These are phyloP conservation scores for Anguilla rostrata DNA, from an alignment of 2,113 vertebrate species.

Conservation along the genomic window DNA sequence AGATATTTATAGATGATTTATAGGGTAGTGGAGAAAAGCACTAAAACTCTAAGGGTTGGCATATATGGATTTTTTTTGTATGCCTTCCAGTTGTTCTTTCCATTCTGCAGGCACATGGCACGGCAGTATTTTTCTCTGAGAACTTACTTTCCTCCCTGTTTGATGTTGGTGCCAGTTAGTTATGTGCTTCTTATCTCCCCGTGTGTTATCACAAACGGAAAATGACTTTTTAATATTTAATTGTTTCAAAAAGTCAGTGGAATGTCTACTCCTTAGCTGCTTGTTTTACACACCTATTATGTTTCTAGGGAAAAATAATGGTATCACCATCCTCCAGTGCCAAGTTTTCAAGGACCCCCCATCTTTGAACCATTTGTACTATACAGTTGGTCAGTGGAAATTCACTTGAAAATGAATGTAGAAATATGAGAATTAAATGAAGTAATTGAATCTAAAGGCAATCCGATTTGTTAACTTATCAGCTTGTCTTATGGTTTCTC, in stretches of 20 bases:
- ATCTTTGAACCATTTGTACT: too few species aligned
- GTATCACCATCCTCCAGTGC: too few species aligned
- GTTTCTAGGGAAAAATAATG: background rate
- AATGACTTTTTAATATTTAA: background rate
- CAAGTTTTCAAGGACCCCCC: too few species aligned
- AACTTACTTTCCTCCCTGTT: background rate
- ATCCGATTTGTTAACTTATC: too few species aligned
- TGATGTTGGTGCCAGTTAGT: background rate
- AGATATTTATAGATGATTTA: slow-evolving; percentile 5
- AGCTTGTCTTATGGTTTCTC: too few species aligned
- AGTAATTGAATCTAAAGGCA: background rate
- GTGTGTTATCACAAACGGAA: background rate
- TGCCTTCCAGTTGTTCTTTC: slow-evolving; percentile 6
- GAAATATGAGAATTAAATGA: background rate
- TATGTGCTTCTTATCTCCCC: background rate
- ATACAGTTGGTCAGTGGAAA: too few species aligned
- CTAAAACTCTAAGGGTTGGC: background rate
- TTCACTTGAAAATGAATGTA: too few species aligned
- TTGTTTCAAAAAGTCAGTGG: background rate
- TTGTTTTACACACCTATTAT: background rate
- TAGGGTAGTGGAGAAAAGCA: background rate
- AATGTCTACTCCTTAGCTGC: background rate
- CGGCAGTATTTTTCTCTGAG: background rate
- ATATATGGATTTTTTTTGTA: slow-evolving; percentile 11
- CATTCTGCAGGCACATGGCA: slow-evolving; percentile 6